A percentile compares a stretch with the other conserved stretches of the same genome.
These are phyloP conservation scores for Phacellophora camtschatica DNA, from an alignment of 30 jellyfish, hydroid and myxozoan species.

Conservation along the genomic window DNA sequence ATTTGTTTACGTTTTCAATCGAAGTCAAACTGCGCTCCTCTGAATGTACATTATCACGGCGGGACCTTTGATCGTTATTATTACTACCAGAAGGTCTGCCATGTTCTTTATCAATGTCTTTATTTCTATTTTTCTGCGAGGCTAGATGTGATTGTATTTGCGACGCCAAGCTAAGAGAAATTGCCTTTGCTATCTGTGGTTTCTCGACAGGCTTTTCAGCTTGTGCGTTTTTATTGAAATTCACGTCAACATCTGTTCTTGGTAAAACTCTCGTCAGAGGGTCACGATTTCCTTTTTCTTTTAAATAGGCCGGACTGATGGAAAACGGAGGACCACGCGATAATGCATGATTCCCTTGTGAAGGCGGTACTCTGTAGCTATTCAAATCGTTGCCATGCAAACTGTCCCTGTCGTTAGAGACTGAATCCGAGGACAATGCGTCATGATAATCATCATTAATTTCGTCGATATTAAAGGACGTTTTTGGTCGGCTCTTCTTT, in stretches of 20 bases:
- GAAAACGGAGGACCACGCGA: not conserved
- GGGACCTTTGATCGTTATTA: no score
- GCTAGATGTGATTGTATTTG: conserved; percentile 13
- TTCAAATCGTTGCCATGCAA: not conserved
- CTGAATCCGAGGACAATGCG: not conserved
- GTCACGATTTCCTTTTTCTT: conserved; percentile 37
- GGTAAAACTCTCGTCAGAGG: conserved; percentile 41
- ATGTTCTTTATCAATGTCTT: not conserved
- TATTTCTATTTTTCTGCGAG: not conserved
- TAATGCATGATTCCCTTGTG: no score
- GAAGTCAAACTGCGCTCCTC: conserved; percentile 40
- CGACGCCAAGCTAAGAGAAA: conserved; percentile 8
- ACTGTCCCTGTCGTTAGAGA: no score
- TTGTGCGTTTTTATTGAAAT: not conserved
- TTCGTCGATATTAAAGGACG: not conserved
- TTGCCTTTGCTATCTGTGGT: not conserved
- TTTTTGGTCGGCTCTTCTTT: not conserved
- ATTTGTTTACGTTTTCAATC: conserved; percentile 18
- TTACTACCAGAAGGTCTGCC: no score
- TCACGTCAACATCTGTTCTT: conserved; percentile 50
- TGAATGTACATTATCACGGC: no score
- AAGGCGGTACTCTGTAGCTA: not conserved
- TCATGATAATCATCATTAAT: not conserved
- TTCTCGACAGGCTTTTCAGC: not conserved
- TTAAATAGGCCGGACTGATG: not conserved